These are phyloP conservation scores for Invenusta paracnida DNA, from an alignment of 2,888 invertebrate species.

Conservation along the genomic window DNA sequence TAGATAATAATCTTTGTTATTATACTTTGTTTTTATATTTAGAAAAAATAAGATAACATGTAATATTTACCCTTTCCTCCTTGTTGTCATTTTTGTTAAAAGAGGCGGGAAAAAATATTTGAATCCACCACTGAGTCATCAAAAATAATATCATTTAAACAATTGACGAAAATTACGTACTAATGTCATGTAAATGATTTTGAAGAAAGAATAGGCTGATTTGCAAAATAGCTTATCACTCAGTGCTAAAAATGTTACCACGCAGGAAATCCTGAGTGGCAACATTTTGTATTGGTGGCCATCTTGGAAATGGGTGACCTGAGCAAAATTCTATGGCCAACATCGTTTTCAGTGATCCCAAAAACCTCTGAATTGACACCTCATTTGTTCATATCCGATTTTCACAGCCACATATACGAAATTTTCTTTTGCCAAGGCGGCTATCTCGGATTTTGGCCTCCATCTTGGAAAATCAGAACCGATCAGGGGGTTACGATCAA, in stretches of 20 bases:
- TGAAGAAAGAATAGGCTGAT: slow-evolving; percentile 18
- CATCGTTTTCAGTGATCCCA: slow-evolving; percentile 5
- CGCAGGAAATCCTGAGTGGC: slow-evolving; percentile 20
- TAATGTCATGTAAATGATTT: slow-evolving; percentile 23
- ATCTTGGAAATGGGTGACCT: slow-evolving; percentile 18
- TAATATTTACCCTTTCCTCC: background rate
- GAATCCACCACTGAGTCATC: slow-evolving; percentile 26
- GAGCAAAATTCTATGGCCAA: slow-evolving; percentile 4
- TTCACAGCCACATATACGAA: slow-evolving; percentile 6
- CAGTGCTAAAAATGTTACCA: slow-evolving; percentile 20
- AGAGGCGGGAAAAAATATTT: slow-evolving; percentile 23
- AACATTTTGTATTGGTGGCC: background rate
- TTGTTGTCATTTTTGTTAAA: background rate
- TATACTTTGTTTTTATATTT: slow-evolving; percentile 26
- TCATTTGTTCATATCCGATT: slow-evolving; percentile 2
- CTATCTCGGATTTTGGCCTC: background rate
- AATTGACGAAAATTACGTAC: slow-evolving; percentile 19
- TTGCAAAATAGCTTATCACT: slow-evolving; percentile 21
- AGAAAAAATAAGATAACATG: background rate
- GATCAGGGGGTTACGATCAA: background rate
- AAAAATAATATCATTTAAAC: slow-evolving; percentile 23
- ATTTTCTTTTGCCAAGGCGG: background rate
- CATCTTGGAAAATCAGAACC: slow-evolving; percentile 19
- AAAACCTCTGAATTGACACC: slow-evolving; percentile 1
- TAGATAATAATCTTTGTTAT: slow-evolving; percentile 5